Evolutionary conservation across 2,113 vertebrate species (phyloP).

Genomic region (Rhynchomys soricoides): DNA sequence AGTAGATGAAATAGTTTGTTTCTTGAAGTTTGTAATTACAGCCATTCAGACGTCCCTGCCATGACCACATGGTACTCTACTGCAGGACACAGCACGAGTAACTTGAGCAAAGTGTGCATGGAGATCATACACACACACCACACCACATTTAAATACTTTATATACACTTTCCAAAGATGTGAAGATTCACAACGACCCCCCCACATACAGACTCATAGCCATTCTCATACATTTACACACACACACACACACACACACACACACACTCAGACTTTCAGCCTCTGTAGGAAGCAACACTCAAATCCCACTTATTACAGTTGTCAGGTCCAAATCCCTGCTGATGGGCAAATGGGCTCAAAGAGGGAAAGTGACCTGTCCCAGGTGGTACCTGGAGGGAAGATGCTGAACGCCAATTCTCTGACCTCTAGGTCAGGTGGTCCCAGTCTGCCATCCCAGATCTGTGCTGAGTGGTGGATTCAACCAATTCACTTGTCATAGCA

Average conservation of each 20-base stretch:
- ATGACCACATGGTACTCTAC: conserved; percentile 65
- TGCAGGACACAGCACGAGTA: conserved; percentile 57
- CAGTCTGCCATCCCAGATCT: not conserved
- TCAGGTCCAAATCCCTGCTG: not conserved
- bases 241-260: not conserved
- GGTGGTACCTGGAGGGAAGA: not conserved
- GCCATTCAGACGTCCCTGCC: conserved; percentile 46
- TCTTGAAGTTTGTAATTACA: conserved; percentile 53
- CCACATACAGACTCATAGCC: not conserved
- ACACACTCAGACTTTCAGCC: not conserved
- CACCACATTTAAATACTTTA: not conserved
- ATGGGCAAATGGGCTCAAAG: not conserved
- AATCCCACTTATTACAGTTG: not conserved
- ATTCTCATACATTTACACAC: not conserved
- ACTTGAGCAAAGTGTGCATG: conserved; percentile 55
- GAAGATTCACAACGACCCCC: not conserved
- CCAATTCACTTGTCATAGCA: not conserved
- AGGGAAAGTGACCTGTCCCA: not conserved
- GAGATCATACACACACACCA: not conserved
- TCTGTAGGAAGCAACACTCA: not conserved
- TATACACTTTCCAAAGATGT: not conserved
- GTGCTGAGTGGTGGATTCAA: not conserved
- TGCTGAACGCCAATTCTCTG: not conserved
- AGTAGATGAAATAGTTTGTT: conserved; percentile 63
- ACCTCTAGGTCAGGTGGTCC: not conserved